Evolutionary conservation across 2,797 vertebrate species (phyloP).

Genomic region (Furcifer pardalis): DNA sequence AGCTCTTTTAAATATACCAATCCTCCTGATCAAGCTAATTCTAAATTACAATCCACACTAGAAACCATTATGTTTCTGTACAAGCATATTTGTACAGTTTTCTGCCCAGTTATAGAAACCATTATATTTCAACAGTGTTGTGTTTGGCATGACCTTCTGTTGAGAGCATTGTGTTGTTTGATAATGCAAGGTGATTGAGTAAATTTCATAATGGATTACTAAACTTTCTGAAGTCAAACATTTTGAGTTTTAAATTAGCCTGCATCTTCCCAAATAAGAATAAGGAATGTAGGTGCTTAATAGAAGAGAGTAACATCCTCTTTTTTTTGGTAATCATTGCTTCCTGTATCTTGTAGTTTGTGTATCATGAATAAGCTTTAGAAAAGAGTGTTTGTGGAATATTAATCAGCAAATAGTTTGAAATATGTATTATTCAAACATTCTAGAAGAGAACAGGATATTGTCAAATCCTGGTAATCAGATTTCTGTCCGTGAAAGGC

Average conservation of each 20-base stretch:
- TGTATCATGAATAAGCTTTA: neutral
- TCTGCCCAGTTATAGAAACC: too few relatives aligned
- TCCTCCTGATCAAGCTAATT: neutral
- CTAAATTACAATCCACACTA: neutral
- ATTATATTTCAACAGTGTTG: too few relatives aligned
- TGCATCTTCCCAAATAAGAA: conserved; percentile 5
- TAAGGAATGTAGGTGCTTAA: conserved; percentile 2
- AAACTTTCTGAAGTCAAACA: conserved; percentile 44
- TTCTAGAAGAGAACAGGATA: neutral
- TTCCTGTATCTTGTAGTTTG: neutral
- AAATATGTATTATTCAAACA: neutral
- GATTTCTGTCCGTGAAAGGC: neutral
- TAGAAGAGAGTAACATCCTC: conserved; percentile 11
- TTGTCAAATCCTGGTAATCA: neutral
- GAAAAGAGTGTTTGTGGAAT: neutral
- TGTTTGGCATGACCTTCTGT: conserved; percentile 52
- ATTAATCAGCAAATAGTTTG: neutral
- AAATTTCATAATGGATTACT: conserved; percentile 47
- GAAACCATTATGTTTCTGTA: neutral
- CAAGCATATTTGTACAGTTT: too few relatives aligned
- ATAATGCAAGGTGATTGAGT: conserved; percentile 23
- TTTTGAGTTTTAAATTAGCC: conserved; percentile 45
- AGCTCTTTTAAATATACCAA: neutral
- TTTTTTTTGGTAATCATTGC: conserved; percentile 26
- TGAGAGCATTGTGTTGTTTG: conserved; percentile 21